Base-by-base conservation (phyloP, 1,140 invertebrate species). In the Pteromalus puparum region DNA sequence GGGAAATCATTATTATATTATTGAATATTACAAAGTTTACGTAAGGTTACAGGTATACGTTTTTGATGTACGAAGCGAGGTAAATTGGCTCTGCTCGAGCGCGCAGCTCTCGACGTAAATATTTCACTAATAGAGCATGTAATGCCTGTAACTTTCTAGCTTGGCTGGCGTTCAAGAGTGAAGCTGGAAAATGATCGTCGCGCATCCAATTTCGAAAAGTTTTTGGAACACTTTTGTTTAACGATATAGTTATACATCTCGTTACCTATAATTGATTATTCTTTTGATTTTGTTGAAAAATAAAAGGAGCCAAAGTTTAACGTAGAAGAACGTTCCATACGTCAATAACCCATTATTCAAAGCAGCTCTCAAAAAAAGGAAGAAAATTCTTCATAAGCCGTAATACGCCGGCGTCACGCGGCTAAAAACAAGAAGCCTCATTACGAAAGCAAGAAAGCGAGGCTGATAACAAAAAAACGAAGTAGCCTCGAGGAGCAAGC, bases 391-490 rank as follows among this genome's bases (percentile, higher is more conserved):
- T 38, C 26, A 38, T 24, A 74, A 34, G 80, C 34, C 30, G 30
- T 10, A 9, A n/a, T n/a, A n/a, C 18, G n/a, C 53, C 53, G 53
- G 53, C 6, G 53, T 61, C 24, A 34, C 1, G 65, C 48, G 6
- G 48, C 34, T 75, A 77, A 83, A 77, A 68, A 83, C 34, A 83
- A 83, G 74, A n/a, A 78, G 82, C 67, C 65, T 77, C 53, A 53
- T 83, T 68, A 70, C 10, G 74, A 68, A 68, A 77, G 73, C 61
- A 77, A 48, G 38, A 76, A 68, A 77, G 18, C 15, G 42, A 74
- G 2, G 30, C n/a, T 13, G 30, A 82, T 81, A 81, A 81, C n/a
- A 76, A 48, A 82, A 82, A 81, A 48, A 72, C 4, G 24, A 78
- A 9, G 30, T 42, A 42, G 53, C 21, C 53, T 21, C 4, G 21